A percentile compares a stretch with the other conserved stretches of the same genome.
Conservation (phyloP, 2,113 vertebrate genomes). For the Lophotis ruficrista region DNA sequence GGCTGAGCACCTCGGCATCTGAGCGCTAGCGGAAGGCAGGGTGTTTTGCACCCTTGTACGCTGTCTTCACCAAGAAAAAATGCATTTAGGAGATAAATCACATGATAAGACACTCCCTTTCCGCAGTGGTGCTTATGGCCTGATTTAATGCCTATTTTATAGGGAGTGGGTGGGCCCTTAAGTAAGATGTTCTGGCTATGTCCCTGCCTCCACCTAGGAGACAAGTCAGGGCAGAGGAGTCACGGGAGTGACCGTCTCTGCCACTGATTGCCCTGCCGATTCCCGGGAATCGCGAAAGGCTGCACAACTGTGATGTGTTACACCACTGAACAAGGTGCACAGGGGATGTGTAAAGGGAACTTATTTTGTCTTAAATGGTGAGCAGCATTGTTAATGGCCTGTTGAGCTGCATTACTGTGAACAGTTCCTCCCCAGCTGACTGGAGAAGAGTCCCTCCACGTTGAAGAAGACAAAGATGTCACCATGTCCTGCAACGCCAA, state of each 20-base stretch:
- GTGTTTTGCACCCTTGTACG: background rate
- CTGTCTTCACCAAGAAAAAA: constrained; percentile 38
- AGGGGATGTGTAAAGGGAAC: background rate
- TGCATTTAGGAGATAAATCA: background rate
- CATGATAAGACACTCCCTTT: constrained; percentile 26
- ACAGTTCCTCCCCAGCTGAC: constrained; percentile 70
- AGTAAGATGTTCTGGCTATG: background rate
- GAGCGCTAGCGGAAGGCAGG: background rate
- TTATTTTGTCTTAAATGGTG: background rate
- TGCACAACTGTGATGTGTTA: background rate
- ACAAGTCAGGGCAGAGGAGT: constrained; percentile 20
- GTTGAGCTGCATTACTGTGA: background rate
- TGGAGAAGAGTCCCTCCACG: constrained; percentile 12
- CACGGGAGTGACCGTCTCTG: background rate
- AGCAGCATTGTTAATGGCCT: background rate
- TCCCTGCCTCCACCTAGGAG: constrained; percentile 32
- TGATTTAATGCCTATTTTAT: background rate
- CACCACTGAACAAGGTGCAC: background rate
- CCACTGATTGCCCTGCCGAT: background rate
- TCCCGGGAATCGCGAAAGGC: background rate
- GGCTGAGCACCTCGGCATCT: background rate
- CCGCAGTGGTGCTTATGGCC: background rate
- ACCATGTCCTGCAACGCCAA: constrained; percentile 67
- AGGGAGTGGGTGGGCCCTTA: constrained; percentile 20
- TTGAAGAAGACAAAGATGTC: constrained; percentile 21